A percentile compares a stretch with the other conserved stretches of the same genome.
These are phyloP conservation scores for Hypsibius dujardini DNA, from an alignment of 1,140 invertebrate genomes.

Conservation along the genomic window DNA sequence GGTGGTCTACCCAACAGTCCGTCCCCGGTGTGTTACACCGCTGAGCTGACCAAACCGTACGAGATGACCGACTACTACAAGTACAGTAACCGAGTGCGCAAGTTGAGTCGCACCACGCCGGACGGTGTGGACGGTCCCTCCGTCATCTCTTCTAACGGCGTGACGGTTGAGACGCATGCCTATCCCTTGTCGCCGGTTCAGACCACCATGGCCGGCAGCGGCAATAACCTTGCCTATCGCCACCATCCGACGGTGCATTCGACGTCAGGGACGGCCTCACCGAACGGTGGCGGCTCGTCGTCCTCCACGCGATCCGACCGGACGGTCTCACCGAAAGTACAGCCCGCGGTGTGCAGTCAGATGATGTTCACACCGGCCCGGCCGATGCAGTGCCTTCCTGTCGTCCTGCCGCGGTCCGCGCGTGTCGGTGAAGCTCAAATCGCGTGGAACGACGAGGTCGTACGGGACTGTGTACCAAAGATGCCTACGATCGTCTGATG, in stretches of 20 bases:
- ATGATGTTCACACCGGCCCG: not conserved
- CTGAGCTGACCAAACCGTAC: conserved; percentile 12
- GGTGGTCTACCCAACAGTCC: not conserved
- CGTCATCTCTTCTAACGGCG: too few relatives aligned
- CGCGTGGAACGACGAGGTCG: conserved; percentile 2
- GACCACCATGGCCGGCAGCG: not conserved
- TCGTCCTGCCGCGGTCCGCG: not conserved
- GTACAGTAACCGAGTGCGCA: not conserved
- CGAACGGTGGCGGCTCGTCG: conserved; percentile 1
- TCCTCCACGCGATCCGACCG: conserved; percentile 9
- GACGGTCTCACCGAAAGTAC: conserved; percentile 1
- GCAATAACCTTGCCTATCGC: not conserved
- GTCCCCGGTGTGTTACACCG: not conserved
- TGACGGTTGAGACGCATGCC: not conserved
- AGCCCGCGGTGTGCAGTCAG: not conserved
- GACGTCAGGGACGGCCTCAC: not conserved
- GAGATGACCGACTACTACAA: conserved; percentile 12
- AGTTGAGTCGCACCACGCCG: not conserved
- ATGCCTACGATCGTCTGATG: conserved; percentile 2
- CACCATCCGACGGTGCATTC: not conserved
- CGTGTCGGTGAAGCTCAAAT: conserved; percentile 10
- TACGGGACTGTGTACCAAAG: not conserved
- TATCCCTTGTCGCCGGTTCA: not conserved
- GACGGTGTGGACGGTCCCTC: not conserved
- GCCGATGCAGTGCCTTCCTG: conserved; percentile 8